These are phyloP conservation scores for Cataglyphis altisquamis DNA, from an alignment of 2,888 invertebrate species.

Conservation along the genomic window DNA sequence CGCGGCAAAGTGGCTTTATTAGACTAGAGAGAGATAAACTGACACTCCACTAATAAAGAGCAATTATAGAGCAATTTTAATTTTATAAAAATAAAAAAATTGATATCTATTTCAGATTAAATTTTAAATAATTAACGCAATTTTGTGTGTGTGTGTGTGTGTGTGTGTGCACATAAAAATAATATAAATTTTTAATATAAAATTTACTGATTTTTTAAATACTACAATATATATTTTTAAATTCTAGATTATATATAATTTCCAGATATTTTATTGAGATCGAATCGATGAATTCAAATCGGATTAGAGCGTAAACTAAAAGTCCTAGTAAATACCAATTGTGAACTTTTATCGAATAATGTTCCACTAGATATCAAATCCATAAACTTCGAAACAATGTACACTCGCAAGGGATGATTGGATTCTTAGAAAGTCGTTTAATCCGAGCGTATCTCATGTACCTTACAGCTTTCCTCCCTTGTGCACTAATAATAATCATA, in stretches of 20 bases:
- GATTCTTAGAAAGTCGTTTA: constrained; percentile 23
- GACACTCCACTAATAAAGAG: not conserved
- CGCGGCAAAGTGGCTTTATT: not conserved
- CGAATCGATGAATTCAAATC: not conserved
- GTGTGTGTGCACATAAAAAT: not conserved
- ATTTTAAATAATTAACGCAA: not conserved
- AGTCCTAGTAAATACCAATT: not conserved
- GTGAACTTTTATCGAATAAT: constrained; percentile 5
- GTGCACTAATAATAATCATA: constrained; percentile 31
- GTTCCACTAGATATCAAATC: constrained; percentile 3
- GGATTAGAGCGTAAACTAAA: not conserved
- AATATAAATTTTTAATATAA: not conserved
- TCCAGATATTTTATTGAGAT: not conserved
- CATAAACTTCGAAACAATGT: not conserved
- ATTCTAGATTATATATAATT: not conserved
- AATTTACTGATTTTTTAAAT: not conserved
- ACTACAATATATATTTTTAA: not conserved
- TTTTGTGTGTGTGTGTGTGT: not conserved
- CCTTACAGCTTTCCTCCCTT: not conserved
- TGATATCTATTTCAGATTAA: not conserved
- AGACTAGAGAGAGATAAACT: not conserved
- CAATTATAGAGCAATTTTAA: not conserved
- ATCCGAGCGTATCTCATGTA: not conserved
- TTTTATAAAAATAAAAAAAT: not conserved
- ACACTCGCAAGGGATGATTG: not conserved